Base-by-base conservation (phyloP, 2,888 invertebrate species). In the Drosophila infuscata region DNA sequence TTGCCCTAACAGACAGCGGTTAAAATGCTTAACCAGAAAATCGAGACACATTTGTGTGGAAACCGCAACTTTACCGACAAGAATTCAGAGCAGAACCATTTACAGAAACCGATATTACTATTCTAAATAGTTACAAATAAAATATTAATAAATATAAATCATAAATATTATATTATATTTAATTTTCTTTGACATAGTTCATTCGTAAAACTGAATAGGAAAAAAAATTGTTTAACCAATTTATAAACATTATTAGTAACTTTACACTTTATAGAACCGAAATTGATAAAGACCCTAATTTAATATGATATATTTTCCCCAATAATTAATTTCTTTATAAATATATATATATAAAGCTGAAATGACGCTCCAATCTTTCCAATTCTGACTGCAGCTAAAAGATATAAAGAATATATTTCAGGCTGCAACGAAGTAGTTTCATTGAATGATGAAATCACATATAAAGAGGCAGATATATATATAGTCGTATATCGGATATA, bases 231-330 rank as follows among this genome's bases (percentile, higher is more conserved):
- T 35, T 35, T 12, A 1, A 1, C 11, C 3, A 33, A 33, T 33
- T 4, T 15, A 36, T 7, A 17, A 36, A 6, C 6, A 7, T 36
- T 7, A 17, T 1, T 36, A 36, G 7, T 36, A 7, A 2, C 6
- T 36, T 36, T 0, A 36, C 15, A 15, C 5, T 6, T 36, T 15
- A 15, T 17, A 1, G 1, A 36, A 36, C 17, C 17, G 3, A 12
- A 12, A 41, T 4, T 0, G 9, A 41, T 2, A 9, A 3, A 1
- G 6, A 20, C 3, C 6, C 11, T 1, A 3, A 7, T 12, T 20
- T 6, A 43, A 20, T 3, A 12, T 0, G 0, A 7, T 0, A 6
- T 6, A 12, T 12, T 3, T 1, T 43, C 12, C 1, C 0, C 6
- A 20, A 3, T 11, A 1, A 12, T 12, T 20, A 3, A 6, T 6